phyloP scores from a whole-genome alignment of 2,113 vertebrate genomes.

The Osmerus mordax region DNA sequence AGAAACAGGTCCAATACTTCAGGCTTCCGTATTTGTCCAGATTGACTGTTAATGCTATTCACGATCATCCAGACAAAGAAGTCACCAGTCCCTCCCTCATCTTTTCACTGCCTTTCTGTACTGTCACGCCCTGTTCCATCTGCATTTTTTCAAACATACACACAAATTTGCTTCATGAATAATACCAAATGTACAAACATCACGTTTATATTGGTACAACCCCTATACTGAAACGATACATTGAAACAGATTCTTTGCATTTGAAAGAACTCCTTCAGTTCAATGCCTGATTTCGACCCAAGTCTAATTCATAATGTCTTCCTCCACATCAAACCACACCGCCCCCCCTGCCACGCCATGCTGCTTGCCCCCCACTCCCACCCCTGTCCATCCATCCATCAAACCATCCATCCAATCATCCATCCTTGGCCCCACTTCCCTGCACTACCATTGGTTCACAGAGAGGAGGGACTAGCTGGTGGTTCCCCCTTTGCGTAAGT shows the following conservation, averaged over 20 bases:
- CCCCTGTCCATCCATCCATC: slow-evolving; percentile 3
- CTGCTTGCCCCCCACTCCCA: slow-evolving; percentile 21
- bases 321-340: slow-evolving; percentile 1
- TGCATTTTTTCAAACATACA: neutral
- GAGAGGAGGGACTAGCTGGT: slow-evolving; percentile 47
- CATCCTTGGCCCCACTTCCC: slow-evolving; percentile 15
- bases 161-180: neutral
- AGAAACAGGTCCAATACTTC: neutral
- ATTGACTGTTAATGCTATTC: neutral
- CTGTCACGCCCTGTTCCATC: neutral
- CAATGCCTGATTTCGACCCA: neutral
- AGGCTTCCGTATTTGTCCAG: neutral
- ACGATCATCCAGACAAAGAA: too few species aligned
- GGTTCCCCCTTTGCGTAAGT: slow-evolving; percentile 65
- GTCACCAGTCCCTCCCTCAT: neutral
- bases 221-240: too few species aligned
- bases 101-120: neutral
- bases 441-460: slow-evolving; percentile 43
- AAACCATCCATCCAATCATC: slow-evolving; percentile 21
- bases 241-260: too few species aligned
- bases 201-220: neutral
- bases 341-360: slow-evolving; percentile 2
- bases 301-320: neutral
- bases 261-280: too few species aligned
- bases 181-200: neutral